These are phyloP conservation scores for Perognathus longimembris DNA, from an alignment of 2,113 vertebrate genomes.

Conservation along the genomic window DNA sequence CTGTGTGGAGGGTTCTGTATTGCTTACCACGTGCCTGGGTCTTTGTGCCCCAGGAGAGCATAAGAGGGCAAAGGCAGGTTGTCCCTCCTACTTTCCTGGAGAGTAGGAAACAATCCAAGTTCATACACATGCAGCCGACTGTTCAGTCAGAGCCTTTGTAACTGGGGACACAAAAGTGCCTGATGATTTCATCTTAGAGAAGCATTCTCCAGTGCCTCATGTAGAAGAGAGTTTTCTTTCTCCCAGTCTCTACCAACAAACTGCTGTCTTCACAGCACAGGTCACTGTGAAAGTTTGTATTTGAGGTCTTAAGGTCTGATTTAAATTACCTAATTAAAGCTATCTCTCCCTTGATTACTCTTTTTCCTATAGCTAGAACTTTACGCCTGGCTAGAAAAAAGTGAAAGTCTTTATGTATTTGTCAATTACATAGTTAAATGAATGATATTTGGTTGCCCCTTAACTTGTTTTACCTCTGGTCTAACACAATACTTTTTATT, in stretches of 20 bases:
- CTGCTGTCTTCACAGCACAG: neutral
- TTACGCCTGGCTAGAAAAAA: neutral
- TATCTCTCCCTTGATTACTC: neutral
- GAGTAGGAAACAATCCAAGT: neutral
- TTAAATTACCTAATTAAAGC: neutral
- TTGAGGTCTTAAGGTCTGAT: neutral
- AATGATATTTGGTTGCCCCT: neutral
- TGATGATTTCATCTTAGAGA: neutral
- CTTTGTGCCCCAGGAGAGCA: neutral
- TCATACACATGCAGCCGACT: neutral
- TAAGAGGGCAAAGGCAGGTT: neutral
- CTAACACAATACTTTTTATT: neutral
- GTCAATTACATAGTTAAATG: neutral
- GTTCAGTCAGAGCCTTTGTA: rapidly evolving
- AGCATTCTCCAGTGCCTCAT: no score
- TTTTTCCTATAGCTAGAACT: neutral
- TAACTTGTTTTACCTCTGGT: neutral
- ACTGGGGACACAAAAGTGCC: no score
- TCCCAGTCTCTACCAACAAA: neutral
- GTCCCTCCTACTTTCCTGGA: neutral
- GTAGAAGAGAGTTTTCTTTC: neutral
- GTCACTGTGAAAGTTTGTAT: neutral
- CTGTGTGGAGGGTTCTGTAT: neutral
- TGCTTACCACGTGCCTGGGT: neutral
- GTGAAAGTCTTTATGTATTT: neutral